Evolutionary conservation across 2,113 vertebrate species (phyloP).

Genomic region (Ramphastos sulfuratus): DNA sequence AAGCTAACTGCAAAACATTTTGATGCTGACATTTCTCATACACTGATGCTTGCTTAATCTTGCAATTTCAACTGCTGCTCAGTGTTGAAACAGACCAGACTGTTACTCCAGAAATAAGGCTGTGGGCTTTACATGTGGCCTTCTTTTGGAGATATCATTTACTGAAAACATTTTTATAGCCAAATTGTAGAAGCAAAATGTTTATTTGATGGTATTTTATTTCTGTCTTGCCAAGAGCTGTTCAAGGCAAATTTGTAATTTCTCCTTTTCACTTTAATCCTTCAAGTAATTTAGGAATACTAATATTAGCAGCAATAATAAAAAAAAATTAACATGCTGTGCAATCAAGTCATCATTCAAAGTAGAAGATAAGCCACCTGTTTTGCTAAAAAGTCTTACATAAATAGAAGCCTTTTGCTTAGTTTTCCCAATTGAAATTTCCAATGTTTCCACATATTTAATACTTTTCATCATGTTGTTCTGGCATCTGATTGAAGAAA

Average conservation of each 20-base stretch:
- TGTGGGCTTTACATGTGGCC: background rate
- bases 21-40: background rate
- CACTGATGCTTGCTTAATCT: background rate
- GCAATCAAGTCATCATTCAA: background rate
- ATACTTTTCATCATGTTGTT: background rate
- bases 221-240: background rate
- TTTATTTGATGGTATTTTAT: background rate
- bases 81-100: background rate
- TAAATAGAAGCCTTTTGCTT: background rate
- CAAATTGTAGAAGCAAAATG: background rate
- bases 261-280: background rate
- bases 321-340: background rate
- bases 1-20: background rate
- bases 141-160: background rate
- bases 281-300: background rate
- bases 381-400: background rate
- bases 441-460: background rate
- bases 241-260: background rate
- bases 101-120: background rate
- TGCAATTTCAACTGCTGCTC: background rate
- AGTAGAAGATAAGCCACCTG: conserved; percentile 30
- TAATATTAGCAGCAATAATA: background rate
- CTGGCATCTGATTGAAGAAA: background rate
- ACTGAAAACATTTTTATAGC: background rate
- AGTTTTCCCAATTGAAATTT: background rate